Conservation (phyloP, 2,888 invertebrate species). For the Oligia latruncula region DNA sequence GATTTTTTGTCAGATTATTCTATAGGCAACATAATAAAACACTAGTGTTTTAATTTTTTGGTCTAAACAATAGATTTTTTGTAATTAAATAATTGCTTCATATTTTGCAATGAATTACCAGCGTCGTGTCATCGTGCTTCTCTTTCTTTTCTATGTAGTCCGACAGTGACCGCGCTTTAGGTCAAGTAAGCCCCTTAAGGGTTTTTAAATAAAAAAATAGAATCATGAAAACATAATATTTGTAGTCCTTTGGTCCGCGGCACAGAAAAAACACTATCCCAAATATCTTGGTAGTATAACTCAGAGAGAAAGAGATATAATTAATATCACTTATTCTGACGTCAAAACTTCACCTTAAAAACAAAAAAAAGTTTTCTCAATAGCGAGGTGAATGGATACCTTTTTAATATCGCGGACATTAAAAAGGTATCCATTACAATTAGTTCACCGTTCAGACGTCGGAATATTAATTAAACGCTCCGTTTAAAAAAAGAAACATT, state of each 20-base stretch:
- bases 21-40: too few relatives aligned
- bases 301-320: background rate
- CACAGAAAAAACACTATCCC: background rate
- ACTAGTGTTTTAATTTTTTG: too few relatives aligned
- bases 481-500: slow-evolving; percentile 18
- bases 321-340: background rate
- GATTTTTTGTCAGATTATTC: too few relatives aligned
- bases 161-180: too few relatives aligned
- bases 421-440: slow-evolving; percentile 28
- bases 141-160: too few relatives aligned
- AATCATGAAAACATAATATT: background rate
- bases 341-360: background rate
- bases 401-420: slow-evolving; percentile 4
- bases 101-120: too few relatives aligned
- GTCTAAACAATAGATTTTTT: too few relatives aligned
- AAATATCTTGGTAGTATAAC: background rate
- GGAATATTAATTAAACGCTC: slow-evolving; percentile 28
- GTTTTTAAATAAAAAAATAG: too few relatives aligned
- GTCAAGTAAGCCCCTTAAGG: too few relatives aligned
- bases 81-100: too few relatives aligned
- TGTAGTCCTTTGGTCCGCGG: background rate
- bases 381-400: background rate
- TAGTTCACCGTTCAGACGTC: slow-evolving; percentile 7
- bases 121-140: too few relatives aligned
- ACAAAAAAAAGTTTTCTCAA: background rate